phyloP scores from a whole-genome alignment of 2,113 vertebrate species.

The Actenoides lindsayi region DNA sequence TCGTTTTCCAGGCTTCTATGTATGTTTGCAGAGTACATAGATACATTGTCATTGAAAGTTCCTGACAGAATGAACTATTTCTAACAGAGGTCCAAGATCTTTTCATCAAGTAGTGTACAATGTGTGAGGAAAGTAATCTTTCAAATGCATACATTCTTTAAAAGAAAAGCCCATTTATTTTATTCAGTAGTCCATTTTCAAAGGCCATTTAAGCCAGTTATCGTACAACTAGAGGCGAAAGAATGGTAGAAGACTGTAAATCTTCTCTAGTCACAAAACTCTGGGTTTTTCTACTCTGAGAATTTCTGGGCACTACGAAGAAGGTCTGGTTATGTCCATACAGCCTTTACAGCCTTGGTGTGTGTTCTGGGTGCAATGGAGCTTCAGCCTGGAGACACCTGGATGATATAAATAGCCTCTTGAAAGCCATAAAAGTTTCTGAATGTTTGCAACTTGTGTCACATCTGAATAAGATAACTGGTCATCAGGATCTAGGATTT shows the following conservation, averaged over 20 bases:
- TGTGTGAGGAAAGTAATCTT: not conserved
- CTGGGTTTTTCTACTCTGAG: not conserved
- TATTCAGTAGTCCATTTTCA: not conserved
- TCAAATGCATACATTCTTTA: not conserved
- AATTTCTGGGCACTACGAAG: not conserved
- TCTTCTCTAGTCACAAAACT: not conserved
- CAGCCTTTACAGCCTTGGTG: not conserved
- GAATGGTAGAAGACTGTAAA: not conserved
- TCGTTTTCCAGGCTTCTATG: not conserved
- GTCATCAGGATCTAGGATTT: not conserved
- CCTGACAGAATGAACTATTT: not conserved
- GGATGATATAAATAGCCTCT: not conserved
- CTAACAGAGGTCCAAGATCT: not conserved
- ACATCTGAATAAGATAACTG: not conserved
- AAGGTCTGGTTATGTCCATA: not conserved
- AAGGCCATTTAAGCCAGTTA: not conserved
- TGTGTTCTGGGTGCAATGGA: not conserved
- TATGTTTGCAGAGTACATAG: not conserved
- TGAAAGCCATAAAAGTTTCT: not conserved
- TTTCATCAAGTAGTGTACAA: not conserved
- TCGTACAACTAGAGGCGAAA: not conserved
- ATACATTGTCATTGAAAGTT: not conserved
- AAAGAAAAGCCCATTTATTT: not conserved
- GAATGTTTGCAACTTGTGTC: not conserved
- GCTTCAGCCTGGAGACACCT: accelerated